Base-by-base conservation (phyloP, 2,888 invertebrate genomes). In the Agrochola circellaris region DNA sequence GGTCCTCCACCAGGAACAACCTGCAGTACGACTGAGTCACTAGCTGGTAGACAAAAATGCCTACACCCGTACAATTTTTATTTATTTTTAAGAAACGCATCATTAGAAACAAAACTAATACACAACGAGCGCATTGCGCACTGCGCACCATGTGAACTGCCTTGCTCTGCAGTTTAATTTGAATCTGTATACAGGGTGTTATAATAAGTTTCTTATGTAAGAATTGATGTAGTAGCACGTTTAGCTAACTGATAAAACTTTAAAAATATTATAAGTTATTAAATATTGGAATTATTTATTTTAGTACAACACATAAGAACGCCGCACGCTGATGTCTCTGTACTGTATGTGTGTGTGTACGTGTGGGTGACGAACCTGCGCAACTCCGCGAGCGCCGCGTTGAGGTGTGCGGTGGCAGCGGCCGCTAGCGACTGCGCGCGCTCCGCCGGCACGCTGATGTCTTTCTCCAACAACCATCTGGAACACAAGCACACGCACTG, bases 1-100 rank as follows among this genome's bases (percentile, higher is more conserved):
- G 97, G 97, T 99, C 99, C 95, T 99, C 99, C 91, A 99, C 99
- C 91, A 99, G 97, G 97, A 99, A 99, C 92, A 99, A 97, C 94
- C 99, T 97, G 95, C 51, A 91, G 88, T 61, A 15, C 45, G 45
- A 13, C 45, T 45, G 17, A 2, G 17, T 48, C 48, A 48, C 17
- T 45, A 38, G 38, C 34, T 34, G 34, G 34, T 34, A 34, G 4
- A 34, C 34, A 34, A 5, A 34, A 34, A 34, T 34, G 30, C 30
- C 34, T 34, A 34, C 34, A 34, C 34, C 34, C 34, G 9, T 23
- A 54, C 23, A 3, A 5, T n/a, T 15, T 58, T 6, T 65, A 7
- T 20, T 15, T 23, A 23, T 30, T 61, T 68, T 38, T 20, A 20
- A 20, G 15, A 15, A 42, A 66, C 23, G 23, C 30, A 11, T 30